phyloP scores from a whole-genome alignment of 2,113 vertebrate species.

The Pollachius pollachius region DNA sequence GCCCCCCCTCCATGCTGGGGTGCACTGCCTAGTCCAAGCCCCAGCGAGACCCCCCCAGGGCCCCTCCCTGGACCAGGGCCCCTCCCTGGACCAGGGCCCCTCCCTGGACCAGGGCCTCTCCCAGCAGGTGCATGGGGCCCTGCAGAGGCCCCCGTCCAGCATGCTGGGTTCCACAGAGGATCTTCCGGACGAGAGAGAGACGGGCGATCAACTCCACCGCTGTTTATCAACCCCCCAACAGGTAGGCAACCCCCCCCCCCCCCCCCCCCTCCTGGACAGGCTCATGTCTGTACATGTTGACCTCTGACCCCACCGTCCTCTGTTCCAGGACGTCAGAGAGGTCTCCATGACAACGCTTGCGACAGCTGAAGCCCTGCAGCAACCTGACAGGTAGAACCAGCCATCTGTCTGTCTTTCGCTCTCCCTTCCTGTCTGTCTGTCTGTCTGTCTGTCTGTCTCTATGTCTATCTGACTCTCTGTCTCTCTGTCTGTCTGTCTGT shows the following conservation, averaged over 20 bases:
- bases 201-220: conserved; percentile 46
- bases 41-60: not conserved
- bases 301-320: not conserved
- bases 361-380: no score
- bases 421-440: not conserved
- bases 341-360: no score
- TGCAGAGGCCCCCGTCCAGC: conserved; percentile 37
- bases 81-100: not conserved
- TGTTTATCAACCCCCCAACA: conserved; percentile 17
- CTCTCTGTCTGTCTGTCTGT: conserved; percentile 2
- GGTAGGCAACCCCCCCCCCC: conserved; percentile 46
- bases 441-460: conserved; percentile 4
- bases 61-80: not conserved
- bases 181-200: conserved; percentile 77
- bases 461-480: conserved; percentile 6
- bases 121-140: conserved; percentile 47
- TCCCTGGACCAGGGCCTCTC: not conserved
- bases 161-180: conserved; percentile 87
- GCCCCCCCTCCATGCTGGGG: no score
- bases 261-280: conserved; percentile 37
- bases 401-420: not conserved
- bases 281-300: conserved; percentile 73
- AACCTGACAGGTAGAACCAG: not conserved
- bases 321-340: not conserved
- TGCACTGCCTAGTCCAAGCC: no score